A percentile compares a stretch with the other conserved stretches of the same genome.
These are phyloP conservation scores for Campoplex capitator DNA, from an alignment of 2,888 invertebrate genomes.

Conservation along the genomic window DNA sequence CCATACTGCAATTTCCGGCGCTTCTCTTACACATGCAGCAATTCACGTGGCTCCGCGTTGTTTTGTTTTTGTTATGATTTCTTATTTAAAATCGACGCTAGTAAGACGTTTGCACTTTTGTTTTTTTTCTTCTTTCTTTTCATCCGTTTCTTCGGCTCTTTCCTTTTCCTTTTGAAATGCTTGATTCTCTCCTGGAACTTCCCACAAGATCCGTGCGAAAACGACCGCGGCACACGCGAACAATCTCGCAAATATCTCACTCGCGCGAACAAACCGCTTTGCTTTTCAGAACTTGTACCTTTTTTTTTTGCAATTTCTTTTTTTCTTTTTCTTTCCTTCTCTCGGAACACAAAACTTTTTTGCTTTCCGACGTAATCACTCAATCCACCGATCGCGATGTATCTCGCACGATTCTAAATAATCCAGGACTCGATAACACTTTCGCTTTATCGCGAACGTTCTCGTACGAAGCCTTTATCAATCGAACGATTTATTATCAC, in stretches of 20 bases:
- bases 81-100: conserved; percentile 25
- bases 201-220: conserved; percentile 72
- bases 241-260: conserved; percentile 58
- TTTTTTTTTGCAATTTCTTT: not conserved
- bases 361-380: not conserved
- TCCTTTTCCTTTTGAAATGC: conserved; percentile 47
- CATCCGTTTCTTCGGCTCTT: not conserved
- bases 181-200: conserved; percentile 63
- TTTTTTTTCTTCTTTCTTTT: not conserved
- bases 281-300: not conserved
- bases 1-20: conserved; percentile 79
- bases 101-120: conserved; percentile 51
- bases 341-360: not conserved
- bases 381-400: not conserved
- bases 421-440: not conserved
- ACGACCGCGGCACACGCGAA: conserved; percentile 69
- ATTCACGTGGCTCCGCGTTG: conserved; percentile 46
- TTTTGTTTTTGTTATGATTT: conserved; percentile 38
- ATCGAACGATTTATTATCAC: not conserved
- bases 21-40: conserved; percentile 20
- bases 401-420: not conserved
- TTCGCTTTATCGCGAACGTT: not conserved
- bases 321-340: conserved; percentile 11
- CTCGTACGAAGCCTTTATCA: not conserved
- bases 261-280: conserved; percentile 36